Evolutionary conservation across 2,888 invertebrate genomes (phyloP), one percentile per base, ranked within the genome.

Genomic region (Ormyrus thymus): DNA sequence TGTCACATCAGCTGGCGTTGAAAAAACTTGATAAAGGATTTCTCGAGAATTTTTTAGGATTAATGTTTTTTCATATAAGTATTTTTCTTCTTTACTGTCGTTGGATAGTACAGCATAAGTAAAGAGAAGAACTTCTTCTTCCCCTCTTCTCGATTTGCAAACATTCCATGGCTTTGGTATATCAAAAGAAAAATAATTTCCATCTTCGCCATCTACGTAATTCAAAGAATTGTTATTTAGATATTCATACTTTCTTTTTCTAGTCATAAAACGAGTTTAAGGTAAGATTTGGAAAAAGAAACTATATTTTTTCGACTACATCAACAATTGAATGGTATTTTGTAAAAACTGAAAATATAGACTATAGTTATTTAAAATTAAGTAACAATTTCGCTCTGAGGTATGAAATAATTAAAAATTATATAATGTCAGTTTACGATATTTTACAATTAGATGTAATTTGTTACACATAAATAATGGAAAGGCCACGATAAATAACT

Each of bases 161-260:
- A 61, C 61, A 61, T 45, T 45, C 61, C 61, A 61, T 11, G 61
- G 61, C 11, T 61, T 61, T 43, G 61, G 61, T 11, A 61, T 9
- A 11, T 55, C 55, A 55, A 55, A 6, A 55, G 7, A 6, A 55
- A 55, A 55, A 55, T 55, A 9, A 55, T 55, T n/a, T 9, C 55
- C 6, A 5, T 7, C 9, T 55, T 55, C 55, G 11, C 11, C 11
- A 11, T 11, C 55, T 55, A n/a, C n/a, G n/a, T n/a, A n/a, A 11
- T 11, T n/a, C 5, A 51, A 51, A 51, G 51, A 7, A 51, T 51
- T 55, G n/a, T 9, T 9, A 11, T 55, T 55, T 55, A 6, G 9
- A 51, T 55, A 11, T 55, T 55, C 7, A n/a, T n/a, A n/a, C n/a
- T n/a, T n/a, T n/a, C n/a, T n/a, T n/a, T n/a, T n/a, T n/a, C n/a